A percentile compares a stretch with the other conserved stretches of the same genome.
Conservation (phyloP, 2,113 vertebrate genomes). For the Columbina picui region DNA sequence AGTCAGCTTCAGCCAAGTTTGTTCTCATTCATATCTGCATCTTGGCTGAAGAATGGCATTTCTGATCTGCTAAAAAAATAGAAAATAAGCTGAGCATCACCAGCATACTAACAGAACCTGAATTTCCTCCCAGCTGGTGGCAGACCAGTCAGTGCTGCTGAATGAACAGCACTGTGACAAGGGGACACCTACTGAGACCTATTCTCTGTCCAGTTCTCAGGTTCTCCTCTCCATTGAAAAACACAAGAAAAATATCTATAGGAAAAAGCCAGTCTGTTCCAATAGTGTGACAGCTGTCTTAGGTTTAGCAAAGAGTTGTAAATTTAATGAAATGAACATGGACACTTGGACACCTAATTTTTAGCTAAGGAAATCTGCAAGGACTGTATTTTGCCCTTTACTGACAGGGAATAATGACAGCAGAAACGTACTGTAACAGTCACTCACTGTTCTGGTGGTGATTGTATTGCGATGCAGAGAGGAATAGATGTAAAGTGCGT, state of each 20-base stretch:
- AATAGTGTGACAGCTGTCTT: background rate
- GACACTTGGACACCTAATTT: background rate
- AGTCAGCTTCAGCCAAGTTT: conserved; percentile 12
- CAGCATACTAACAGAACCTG: background rate
- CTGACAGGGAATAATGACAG: background rate
- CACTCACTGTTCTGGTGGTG: background rate
- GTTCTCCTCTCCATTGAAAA: background rate
- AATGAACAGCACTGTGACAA: background rate
- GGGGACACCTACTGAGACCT: background rate
- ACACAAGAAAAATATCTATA: background rate
- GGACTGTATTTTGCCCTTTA: background rate
- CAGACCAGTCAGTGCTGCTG: background rate
- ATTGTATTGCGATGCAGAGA: background rate
- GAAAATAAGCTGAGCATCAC: background rate
- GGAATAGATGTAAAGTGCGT: background rate
- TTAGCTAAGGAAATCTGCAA: background rate
- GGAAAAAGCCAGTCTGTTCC: background rate
- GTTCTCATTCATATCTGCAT: background rate
- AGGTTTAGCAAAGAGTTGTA: background rate
- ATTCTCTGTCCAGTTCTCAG: background rate
- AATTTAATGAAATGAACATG: background rate
- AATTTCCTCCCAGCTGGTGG: background rate
- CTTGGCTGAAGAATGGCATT: conserved; percentile 28
- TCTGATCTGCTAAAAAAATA: background rate
- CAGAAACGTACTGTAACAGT: background rate